Evolutionary conservation across 2,113 vertebrate genomes (phyloP).

Genomic region (Myotis davidii): DNA sequence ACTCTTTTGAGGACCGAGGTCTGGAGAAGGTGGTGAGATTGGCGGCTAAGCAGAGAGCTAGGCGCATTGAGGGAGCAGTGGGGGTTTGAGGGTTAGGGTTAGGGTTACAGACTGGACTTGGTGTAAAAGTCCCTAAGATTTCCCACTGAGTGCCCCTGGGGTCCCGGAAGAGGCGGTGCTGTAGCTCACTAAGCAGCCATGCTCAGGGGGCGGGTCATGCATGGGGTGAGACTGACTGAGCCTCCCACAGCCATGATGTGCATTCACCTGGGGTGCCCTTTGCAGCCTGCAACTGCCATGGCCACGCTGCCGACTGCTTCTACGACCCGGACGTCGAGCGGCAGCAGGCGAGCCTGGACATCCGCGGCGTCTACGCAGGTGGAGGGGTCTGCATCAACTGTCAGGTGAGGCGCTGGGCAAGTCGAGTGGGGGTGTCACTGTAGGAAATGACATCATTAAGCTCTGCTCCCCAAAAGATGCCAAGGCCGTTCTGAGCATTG

Average conservation of each 20-base stretch:
- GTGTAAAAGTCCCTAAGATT: slow-evolving; percentile 5
- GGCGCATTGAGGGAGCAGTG: neutral
- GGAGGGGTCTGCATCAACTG: slow-evolving; percentile 96
- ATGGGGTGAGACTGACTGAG: neutral
- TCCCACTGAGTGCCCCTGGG: neutral
- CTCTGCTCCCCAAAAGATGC: neutral
- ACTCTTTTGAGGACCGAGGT: neutral
- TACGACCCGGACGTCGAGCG: slow-evolving; percentile 91
- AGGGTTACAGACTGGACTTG: neutral
- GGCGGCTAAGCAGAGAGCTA: neutral
- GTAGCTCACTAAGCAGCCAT: neutral
- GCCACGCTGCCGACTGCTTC: slow-evolving; percentile 93
- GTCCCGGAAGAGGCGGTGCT: neutral
- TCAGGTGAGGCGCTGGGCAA: slow-evolving; percentile 89
- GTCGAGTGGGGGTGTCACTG: neutral
- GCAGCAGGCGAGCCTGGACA: slow-evolving; percentile 90
- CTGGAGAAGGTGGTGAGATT: neutral
- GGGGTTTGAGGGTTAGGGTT: no score
- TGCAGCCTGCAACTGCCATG: slow-evolving; percentile 96
- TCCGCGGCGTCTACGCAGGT: slow-evolving; percentile 88
- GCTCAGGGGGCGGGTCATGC: neutral
- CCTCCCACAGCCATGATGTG: neutral
- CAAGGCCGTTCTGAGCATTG: neutral
- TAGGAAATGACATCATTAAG: neutral
- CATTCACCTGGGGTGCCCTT: slow-evolving; percentile 43